A percentile compares a stretch with the other conserved stretches of the same genome.
These are phyloP conservation scores for Drosophila aff. DNA, from an alignment of 1,140 invertebrate species.

Conservation along the genomic window DNA sequence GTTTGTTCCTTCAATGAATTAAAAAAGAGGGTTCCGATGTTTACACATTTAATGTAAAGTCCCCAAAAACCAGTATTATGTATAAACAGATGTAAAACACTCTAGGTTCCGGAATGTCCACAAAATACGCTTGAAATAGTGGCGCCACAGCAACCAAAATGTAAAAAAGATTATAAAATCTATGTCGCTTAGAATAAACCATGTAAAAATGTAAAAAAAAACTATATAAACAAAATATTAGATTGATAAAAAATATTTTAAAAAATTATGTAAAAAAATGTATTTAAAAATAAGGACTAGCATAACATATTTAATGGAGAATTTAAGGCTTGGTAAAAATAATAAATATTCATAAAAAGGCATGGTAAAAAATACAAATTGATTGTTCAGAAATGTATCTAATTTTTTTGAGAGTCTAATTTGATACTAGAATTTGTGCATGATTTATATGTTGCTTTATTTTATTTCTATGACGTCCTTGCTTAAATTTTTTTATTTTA, in stretches of 20 bases:
- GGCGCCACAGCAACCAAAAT: background rate
- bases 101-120: background rate
- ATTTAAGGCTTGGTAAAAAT: background rate
- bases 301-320: too few relatives aligned
- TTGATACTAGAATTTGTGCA: too few relatives aligned
- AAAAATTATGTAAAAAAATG: background rate
- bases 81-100: constrained; percentile 1
- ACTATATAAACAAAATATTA: background rate
- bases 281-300: background rate
- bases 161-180: background rate
- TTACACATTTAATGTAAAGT: background rate
- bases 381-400: too few relatives aligned
- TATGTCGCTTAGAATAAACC: too few relatives aligned
- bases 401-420: too few relatives aligned
- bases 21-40: background rate
- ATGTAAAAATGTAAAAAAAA: too few relatives aligned
- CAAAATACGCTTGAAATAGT: background rate
- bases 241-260: too few relatives aligned
- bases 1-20: too few relatives aligned
- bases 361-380: background rate
- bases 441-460: background rate
- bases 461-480: background rate
- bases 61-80: background rate
- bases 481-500: background rate
- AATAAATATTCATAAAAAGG: background rate